Conservation (phyloP, 1,140 invertebrate genomes). For the Ceratina australensis region DNA sequence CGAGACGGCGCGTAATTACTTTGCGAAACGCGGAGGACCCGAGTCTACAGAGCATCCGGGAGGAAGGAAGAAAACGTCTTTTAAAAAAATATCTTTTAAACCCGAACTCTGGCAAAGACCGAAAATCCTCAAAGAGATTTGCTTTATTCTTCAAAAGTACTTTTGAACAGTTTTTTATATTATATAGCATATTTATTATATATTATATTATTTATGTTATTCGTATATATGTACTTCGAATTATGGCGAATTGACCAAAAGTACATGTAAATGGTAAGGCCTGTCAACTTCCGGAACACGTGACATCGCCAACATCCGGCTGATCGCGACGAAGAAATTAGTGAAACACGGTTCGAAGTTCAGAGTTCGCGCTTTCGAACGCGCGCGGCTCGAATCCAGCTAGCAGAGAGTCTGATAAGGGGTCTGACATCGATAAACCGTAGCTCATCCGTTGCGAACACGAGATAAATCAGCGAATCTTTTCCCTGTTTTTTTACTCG, state of each 20-base stretch:
- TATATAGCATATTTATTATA: no score
- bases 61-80: conserved; percentile 51
- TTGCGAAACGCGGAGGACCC: conserved; percentile 52
- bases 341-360: conserved; percentile 11
- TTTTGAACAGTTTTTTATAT: neutral
- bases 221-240: no score
- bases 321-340: conserved; percentile 1
- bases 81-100: conserved; percentile 66
- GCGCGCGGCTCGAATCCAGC: neutral
- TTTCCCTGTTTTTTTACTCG: conserved; percentile 27
- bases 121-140: conserved; percentile 37
- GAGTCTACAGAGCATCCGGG: conserved; percentile 35
- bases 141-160: no score
- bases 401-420: conserved; percentile 38
- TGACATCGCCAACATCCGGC: neutral
- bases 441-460: conserved; percentile 31
- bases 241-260: no score
- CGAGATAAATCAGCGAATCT: conserved; percentile 54
- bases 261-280: no score
- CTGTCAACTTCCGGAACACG: neutral
- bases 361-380: conserved; percentile 29
- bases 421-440: conserved; percentile 53
- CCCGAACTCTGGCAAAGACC: conserved; percentile 56
- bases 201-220: no score
- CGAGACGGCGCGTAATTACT: conserved; percentile 57